Evolutionary conservation across 2,113 vertebrate genomes (phyloP).

Genomic region (Arenaria interpres): DNA sequence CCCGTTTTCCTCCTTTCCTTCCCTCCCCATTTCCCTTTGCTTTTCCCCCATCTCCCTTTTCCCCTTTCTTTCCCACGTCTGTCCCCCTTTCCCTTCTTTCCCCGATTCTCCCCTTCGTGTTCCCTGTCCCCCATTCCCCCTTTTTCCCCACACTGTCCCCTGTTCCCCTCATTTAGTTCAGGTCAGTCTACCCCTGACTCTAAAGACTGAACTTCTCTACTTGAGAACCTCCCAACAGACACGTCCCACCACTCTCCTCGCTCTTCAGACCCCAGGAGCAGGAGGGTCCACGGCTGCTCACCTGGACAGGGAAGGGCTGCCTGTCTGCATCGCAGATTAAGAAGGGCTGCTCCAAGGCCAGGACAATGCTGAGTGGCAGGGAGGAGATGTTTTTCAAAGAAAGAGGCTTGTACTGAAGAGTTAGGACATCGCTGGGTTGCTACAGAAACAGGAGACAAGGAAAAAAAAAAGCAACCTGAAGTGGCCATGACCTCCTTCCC

Average conservation of each 20-base stretch:
- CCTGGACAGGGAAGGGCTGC: constrained; percentile 34
- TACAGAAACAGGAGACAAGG: neutral
- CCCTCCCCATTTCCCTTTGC: too few relatives aligned
- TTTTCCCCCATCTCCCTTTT: too few relatives aligned
- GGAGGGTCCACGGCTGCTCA: neutral
- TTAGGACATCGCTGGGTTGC: constrained; percentile 68
- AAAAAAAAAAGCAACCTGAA: neutral
- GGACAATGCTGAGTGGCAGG: constrained; percentile 74
- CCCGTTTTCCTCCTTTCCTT: too few relatives aligned
- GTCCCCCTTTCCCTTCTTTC: too few relatives aligned
- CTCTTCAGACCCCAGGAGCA: neutral
- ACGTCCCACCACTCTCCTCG: neutral
- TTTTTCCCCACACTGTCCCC: too few relatives aligned
- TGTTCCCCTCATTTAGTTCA: neutral
- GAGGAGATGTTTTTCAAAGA: constrained; percentile 80
- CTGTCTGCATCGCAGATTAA: constrained; percentile 62
- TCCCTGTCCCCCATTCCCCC: too few relatives aligned
- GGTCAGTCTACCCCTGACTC: neutral
- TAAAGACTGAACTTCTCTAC: neutral
- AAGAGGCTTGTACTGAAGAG: constrained; percentile 75
- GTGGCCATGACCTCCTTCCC: neutral
- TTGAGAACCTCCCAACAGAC: neutral
- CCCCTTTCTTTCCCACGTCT: too few relatives aligned
- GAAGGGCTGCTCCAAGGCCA: constrained; percentile 79
- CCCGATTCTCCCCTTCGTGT: too few relatives aligned